phyloP scores from a whole-genome alignment of 2,113 vertebrate genomes.

The Erpornis zantholeuca region DNA sequence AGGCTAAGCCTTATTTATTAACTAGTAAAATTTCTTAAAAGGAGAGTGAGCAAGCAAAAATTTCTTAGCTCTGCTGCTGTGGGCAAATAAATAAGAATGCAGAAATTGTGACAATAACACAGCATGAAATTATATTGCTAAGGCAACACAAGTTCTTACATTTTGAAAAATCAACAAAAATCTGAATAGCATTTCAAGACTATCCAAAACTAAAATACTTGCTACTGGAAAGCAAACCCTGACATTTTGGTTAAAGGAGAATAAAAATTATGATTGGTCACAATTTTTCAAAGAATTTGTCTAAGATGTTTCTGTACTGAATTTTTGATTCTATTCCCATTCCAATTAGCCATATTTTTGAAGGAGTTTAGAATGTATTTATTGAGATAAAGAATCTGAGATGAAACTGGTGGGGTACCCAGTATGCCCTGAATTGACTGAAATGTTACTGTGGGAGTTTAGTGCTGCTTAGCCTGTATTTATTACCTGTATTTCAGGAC shows the following conservation, averaged over 20 bases:
- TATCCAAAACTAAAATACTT: neutral
- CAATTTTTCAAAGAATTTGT: neutral
- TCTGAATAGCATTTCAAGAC: neutral
- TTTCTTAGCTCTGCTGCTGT: constrained; percentile 5
- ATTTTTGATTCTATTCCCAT: neutral
- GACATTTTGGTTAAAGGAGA: neutral
- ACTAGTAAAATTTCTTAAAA: constrained; percentile 66
- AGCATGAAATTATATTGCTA: neutral
- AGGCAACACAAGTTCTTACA: neutral
- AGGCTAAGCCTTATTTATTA: constrained; percentile 63
- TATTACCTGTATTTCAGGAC: neutral
- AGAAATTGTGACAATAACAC: neutral
- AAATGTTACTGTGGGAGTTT: neutral
- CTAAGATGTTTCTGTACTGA: neutral
- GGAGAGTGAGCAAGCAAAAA: constrained; percentile 56
- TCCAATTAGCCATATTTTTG: neutral
- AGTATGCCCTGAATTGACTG: neutral
- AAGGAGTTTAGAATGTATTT: neutral
- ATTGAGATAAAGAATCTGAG: neutral
- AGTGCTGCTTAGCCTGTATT: neutral
- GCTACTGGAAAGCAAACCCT: neutral
- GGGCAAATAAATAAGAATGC: neutral
- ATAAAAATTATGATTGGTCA: neutral
- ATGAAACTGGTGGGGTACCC: neutral
- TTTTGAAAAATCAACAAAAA: neutral